These are phyloP conservation scores for Marcusenius ussheri DNA, from an alignment of 2,113 vertebrate genomes.

Conservation along the genomic window DNA sequence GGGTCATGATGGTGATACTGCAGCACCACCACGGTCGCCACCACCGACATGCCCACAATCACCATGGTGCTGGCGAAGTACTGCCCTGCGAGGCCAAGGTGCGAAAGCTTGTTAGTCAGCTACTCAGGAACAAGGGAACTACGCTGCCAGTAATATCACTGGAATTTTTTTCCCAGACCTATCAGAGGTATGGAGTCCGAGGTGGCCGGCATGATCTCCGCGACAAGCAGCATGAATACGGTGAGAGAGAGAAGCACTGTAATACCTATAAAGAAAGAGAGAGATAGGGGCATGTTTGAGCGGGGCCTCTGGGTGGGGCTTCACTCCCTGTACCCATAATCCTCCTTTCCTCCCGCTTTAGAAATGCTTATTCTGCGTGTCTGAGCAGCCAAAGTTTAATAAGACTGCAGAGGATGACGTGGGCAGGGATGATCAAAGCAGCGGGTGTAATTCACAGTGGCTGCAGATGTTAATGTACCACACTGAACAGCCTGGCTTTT, in stretches of 20 bases:
- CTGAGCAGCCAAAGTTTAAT: background rate
- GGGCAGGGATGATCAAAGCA: background rate
- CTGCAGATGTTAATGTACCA: background rate
- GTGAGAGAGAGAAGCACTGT: slow-evolving; percentile 61
- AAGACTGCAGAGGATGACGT: background rate
- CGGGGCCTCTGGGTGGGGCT: background rate
- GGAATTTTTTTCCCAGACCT: slow-evolving; percentile 37
- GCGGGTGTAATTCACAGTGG: background rate
- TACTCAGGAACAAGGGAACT: background rate
- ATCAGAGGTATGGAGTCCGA: slow-evolving; percentile 65
- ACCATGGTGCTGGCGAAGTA: slow-evolving; percentile 40
- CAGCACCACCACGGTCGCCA: slow-evolving; percentile 36
- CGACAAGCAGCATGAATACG: slow-evolving; percentile 61
- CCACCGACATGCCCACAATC: slow-evolving; percentile 35
- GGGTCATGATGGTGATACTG: slow-evolving; percentile 40
- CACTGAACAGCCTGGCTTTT: background rate
- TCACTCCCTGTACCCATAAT: slow-evolving; percentile 18
- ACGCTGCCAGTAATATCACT: background rate
- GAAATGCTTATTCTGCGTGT: background rate
- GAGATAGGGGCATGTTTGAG: background rate
- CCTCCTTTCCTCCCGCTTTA: slow-evolving; percentile 37
- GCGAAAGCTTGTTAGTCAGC: background rate
- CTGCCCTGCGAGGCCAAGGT: slow-evolving; percentile 20
- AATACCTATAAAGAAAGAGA: slow-evolving; percentile 46
- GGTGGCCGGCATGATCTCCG: slow-evolving; percentile 61